Conservation (phyloP, 2,888 invertebrate species). For the Ganaspis brasiliensis region DNA sequence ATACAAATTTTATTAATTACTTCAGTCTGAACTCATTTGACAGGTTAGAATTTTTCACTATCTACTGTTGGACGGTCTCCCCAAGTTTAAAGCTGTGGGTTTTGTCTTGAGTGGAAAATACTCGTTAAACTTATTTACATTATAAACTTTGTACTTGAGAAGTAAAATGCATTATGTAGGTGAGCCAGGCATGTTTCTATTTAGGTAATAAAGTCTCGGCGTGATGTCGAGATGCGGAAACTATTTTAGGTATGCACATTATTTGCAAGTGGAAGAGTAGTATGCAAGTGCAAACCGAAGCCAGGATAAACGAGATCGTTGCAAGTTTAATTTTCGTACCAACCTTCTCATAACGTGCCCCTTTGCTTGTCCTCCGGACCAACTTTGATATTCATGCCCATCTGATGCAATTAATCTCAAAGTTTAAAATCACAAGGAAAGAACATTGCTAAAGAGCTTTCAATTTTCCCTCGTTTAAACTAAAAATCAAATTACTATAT, state of each 20-base stretch:
- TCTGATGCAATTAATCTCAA: constrained; percentile 28
- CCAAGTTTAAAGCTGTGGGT: too few relatives aligned
- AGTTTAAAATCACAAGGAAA: constrained; percentile 10
- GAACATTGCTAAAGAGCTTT: constrained; percentile 1
- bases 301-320: constrained; percentile 9
- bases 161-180: constrained; percentile 14
- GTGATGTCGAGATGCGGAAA: neutral
- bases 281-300: constrained; percentile 3
- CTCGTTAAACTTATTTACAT: constrained; percentile 28
- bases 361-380: neutral
- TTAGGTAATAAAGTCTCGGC: constrained; percentile 32
- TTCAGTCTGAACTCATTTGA: too few relatives aligned
- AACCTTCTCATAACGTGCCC: neutral
- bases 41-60: too few relatives aligned
- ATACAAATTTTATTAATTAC: too few relatives aligned
- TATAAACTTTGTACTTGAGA: neutral
- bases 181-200: constrained; percentile 16
- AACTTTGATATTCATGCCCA: constrained; percentile 26
- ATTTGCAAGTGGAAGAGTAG: constrained; percentile 23
- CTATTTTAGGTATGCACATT: constrained; percentile 31
- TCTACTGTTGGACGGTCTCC: too few relatives aligned
- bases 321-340: constrained; percentile 25
- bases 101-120: neutral
- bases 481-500: neutral
- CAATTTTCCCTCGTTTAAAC: neutral